A percentile compares a stretch with the other conserved stretches of the same genome.
phyloP scores from a whole-genome alignment of 2,113 vertebrate genomes.

The Pedionomus torquatus region DNA sequence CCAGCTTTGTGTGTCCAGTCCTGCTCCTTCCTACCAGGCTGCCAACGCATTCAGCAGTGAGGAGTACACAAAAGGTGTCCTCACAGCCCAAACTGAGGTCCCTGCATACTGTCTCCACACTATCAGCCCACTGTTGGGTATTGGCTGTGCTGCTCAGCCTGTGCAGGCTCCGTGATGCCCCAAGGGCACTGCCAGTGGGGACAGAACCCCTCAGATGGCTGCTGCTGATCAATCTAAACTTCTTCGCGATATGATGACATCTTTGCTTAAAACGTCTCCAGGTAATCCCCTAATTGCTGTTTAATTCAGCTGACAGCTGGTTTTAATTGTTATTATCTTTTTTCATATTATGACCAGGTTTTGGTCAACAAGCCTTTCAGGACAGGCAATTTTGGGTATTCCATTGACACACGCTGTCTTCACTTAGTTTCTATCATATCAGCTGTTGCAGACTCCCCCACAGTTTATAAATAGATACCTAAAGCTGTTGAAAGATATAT shows the following conservation, averaged over 20 bases:
- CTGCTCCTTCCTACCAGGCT: neutral
- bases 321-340: neutral
- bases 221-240: neutral
- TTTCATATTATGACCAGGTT: neutral
- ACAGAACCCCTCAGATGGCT: neutral
- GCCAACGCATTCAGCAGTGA: neutral
- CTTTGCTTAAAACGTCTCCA: neutral
- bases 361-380: neutral
- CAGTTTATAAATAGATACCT: neutral
- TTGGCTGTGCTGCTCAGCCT: neutral
- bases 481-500: neutral
- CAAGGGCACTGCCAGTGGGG: neutral
- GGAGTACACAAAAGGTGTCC: neutral
- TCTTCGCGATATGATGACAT: neutral
- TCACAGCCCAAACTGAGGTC: fast-evolving
- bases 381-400: neutral
- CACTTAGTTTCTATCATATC: neutral
- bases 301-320: neutral
- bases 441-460: neutral
- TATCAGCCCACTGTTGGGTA: neutral
- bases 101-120: neutral
- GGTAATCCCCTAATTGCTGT: neutral
- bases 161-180: neutral
- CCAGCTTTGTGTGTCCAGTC: fast-evolving
- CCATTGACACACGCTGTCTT: neutral